Conservation (phyloP, 2,113 vertebrate species). For the Otis tarda region DNA sequence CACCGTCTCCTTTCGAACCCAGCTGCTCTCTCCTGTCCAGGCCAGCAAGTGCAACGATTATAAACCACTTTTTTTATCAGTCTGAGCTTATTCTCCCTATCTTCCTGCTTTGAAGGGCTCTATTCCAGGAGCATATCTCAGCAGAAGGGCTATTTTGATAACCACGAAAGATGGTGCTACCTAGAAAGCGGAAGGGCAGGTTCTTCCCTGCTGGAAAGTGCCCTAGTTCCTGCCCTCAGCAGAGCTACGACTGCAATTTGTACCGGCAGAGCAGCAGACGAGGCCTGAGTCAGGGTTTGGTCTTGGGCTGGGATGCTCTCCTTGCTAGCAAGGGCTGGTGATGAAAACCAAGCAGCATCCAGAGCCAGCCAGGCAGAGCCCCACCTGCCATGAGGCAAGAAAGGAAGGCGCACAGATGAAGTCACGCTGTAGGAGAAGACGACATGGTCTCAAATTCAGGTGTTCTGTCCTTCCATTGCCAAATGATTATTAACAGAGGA, state of each 20-base stretch:
- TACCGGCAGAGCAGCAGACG: neutral
- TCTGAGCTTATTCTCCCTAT: neutral
- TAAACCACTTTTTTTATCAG: accelerated
- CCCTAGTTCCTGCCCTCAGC: neutral
- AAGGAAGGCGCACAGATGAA: neutral
- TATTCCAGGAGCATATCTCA: neutral
- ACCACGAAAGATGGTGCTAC: neutral
- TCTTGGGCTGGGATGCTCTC: neutral
- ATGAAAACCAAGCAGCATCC: neutral
- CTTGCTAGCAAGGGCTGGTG: accelerated
- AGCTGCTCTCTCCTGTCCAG: neutral
- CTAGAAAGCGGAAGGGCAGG: constrained; percentile 33
- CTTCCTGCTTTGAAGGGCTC: neutral
- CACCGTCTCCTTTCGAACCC: neutral
- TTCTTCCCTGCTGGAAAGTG: neutral
- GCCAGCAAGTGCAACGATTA: neutral
- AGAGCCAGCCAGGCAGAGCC: neutral
- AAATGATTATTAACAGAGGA: neutral
- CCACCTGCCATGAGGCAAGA: neutral
- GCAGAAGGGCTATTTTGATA: neutral
- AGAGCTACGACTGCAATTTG: neutral
- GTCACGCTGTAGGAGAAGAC: neutral
- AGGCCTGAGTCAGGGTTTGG: neutral
- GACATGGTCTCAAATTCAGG: neutral
- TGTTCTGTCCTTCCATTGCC: neutral